phyloP scores from a whole-genome alignment of 2,113 vertebrate species.

The Danio rerio region DNA sequence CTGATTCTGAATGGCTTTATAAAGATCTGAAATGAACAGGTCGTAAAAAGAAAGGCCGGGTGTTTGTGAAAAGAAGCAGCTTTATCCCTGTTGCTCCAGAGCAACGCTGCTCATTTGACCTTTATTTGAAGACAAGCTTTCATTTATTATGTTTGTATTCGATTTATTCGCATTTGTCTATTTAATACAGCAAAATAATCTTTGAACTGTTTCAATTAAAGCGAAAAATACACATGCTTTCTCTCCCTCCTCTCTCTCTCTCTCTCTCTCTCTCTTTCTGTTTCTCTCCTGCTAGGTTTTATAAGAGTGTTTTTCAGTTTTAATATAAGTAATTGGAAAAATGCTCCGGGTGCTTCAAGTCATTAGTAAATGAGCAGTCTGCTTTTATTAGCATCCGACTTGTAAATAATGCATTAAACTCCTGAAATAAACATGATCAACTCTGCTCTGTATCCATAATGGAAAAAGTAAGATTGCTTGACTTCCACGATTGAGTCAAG shows the following conservation, averaged over 20 bases:
- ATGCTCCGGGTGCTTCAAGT: conserved; percentile 90
- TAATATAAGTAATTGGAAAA: conserved; percentile 88
- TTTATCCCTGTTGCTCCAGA: conserved; percentile 3
- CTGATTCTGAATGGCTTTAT: neutral
- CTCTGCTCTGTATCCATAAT: conserved; percentile 81
- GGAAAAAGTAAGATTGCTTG: conserved; percentile 76
- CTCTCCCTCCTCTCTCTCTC: conserved; percentile 38
- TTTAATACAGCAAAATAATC: conserved; percentile 43
- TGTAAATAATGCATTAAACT: conserved; percentile 99
- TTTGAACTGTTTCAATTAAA: conserved; percentile 52
- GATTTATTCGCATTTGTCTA: conserved; percentile 38
- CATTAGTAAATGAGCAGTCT: conserved; percentile 98
- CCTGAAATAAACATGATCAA: conserved; percentile 84
- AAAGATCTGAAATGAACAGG: conserved; percentile 33
- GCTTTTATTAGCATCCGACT: conserved; percentile 96
- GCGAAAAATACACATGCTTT: conserved; percentile 26
- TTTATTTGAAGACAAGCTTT: conserved; percentile 23
- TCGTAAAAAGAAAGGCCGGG: conserved; percentile 23
- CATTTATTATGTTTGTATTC: conserved; percentile 14
- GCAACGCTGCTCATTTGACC: neutral
- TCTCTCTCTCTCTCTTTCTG: conserved; percentile 31
- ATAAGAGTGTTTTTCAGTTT: conserved; percentile 81
- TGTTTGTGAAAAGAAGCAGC: conserved; percentile 12
- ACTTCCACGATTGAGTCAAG: conserved; percentile 72
- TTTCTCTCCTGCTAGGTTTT: conserved; percentile 69